Percentiles rank a stretch among this genome's conserved stretches.
Evolutionary conservation across 2,113 vertebrate genomes (phyloP).

Genomic region (Dicrurus megarhynchus): DNA sequence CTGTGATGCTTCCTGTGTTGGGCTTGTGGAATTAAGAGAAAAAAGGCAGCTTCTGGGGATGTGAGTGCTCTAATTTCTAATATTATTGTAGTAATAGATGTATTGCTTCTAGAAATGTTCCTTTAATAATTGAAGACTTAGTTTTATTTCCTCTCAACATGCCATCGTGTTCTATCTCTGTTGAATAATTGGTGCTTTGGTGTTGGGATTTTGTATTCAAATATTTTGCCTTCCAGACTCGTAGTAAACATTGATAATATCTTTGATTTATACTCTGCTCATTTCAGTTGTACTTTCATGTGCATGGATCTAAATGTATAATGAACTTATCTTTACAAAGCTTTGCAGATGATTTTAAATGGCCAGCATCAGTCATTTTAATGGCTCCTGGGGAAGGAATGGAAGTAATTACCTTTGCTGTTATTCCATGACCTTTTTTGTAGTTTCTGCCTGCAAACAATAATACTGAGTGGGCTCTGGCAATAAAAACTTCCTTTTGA

Average conservation of each 20-base stretch:
- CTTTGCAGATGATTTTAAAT: constrained; percentile 22
- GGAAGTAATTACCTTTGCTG: constrained; percentile 18
- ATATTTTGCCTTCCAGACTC: constrained; percentile 13
- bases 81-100: background rate
- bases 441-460: background rate
- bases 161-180: background rate
- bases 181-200: background rate
- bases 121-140: background rate
- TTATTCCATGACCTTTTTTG: background rate
- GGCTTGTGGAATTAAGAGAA: background rate
- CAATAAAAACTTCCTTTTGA: background rate
- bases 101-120: background rate
- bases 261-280: constrained; percentile 22
- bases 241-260: background rate
- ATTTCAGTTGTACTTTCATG: constrained; percentile 4
- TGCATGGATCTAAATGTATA: constrained; percentile 21
- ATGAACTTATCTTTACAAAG: constrained; percentile 11
- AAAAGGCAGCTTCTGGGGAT: background rate
- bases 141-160: background rate
- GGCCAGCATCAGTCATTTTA: constrained; percentile 29
- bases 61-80: background rate
- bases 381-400: background rate
- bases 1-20: background rate
- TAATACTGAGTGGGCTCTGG: background rate
- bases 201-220: background rate